Evolutionary conservation across 2,113 vertebrate genomes (phyloP), one percentile per base, ranked within the genome.

Genomic region (Struthio camelus): DNA sequence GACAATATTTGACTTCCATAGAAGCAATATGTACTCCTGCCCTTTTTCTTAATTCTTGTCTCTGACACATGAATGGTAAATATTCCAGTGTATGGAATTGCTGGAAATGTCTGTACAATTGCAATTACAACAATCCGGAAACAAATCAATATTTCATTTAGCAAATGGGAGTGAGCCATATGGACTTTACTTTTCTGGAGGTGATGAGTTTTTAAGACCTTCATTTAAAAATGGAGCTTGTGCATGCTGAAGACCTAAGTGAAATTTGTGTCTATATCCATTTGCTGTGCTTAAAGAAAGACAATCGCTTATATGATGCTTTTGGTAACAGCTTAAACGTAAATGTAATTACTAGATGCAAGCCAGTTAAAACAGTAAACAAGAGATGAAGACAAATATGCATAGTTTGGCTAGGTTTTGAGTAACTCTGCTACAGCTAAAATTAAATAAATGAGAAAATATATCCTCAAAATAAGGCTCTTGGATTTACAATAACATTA

Each of bases 391-490:
- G 94, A 77, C n/a, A 90, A n/a, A 69, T 79, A 80, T 27, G 82
- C 66, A 72, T 14, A 53, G 50, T 80, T 72, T 70, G 65, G 17
- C 92, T 80, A 82, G 61, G 34, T 79, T 84, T 90, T 53, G 4
- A 51, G 75, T 56, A 79, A 85, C 62, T 90, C 53, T 85, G 96
- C 91, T 97, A 93, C 80, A 91, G 85, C 75, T 87, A 91, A 97
- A 93, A 94, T 96, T 82, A 95, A 97, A 97, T 89, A 97, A 96
- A 93, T 87, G 59, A 93, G 87, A 96, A 98, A 96, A 96, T 42
- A 89, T 14, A 23, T 70, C 79, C 46, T 75, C 73, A 93, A 89
- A 94, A 85, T 85, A 94, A 89, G 86, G 56, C 61, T 62, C 40
- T 94, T 54, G 16, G 77, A 90, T 80, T 66, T 92, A 59, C 51